Evolutionary conservation across 2,113 vertebrate genomes (phyloP).

Genomic region (Bothrops jararaca): DNA sequence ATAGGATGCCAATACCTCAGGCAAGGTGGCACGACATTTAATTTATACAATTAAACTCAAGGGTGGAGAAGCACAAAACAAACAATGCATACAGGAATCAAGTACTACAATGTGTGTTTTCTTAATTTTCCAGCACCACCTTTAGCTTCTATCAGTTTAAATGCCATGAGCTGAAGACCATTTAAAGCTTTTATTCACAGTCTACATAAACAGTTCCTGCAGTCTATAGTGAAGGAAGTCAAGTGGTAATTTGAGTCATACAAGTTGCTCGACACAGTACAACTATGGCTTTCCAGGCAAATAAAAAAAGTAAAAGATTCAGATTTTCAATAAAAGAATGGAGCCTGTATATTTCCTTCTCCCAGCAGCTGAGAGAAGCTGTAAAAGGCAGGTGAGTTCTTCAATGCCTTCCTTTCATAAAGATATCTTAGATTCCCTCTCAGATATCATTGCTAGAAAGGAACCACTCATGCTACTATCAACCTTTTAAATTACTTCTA

Average conservation of each 20-base stretch:
- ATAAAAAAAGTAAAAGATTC: not conserved
- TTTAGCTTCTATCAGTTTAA: not conserved
- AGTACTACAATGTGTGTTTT: slow-evolving; percentile 40
- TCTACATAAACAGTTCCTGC: not conserved
- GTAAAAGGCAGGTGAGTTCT: not conserved
- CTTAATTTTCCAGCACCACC: slow-evolving; percentile 42
- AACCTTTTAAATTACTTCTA: not conserved
- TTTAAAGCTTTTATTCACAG: not conserved
- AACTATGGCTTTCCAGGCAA: not conserved
- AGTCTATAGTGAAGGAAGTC: not conserved
- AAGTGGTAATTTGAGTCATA: not conserved
- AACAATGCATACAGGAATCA: slow-evolving; percentile 42
- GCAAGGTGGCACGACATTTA: slow-evolving; percentile 58
- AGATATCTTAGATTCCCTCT: not conserved
- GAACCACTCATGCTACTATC: not conserved
- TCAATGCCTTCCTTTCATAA: not conserved
- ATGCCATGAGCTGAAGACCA: slow-evolving; percentile 25
- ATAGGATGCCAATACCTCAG: slow-evolving; percentile 61
- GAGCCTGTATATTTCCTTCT: not conserved
- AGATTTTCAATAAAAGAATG: not conserved
- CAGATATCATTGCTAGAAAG: not conserved
- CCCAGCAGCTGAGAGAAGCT: not conserved
- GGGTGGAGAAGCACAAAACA: slow-evolving; percentile 56
- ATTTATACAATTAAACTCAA: slow-evolving; percentile 55
- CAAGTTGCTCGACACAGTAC: not conserved